Base-by-base conservation (phyloP, 2,888 invertebrate genomes). In the Chirona hameri region DNA sequence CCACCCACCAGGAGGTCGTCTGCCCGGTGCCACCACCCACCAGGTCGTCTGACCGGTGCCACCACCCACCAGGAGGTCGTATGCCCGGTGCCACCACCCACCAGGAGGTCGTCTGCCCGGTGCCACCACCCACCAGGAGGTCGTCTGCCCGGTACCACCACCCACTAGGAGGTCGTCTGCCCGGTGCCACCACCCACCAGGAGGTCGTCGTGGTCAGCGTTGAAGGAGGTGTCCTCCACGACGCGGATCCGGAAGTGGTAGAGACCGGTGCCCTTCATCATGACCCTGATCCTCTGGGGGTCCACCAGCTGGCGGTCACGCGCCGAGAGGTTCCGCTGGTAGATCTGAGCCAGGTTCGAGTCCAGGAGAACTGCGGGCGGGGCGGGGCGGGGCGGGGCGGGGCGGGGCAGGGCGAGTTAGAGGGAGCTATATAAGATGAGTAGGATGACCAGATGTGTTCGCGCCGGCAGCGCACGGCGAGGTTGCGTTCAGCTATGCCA, bases 221-320 rank as follows among this genome's bases (percentile, higher is more conserved):
- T 18, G 72, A 21, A 72, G 72, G 72, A 72, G 72, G 72, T 39
- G 72, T 72, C 39, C 31, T 39, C 31, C 29, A 18, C 72, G 39
- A 72, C 72, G 18, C 21, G 72, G 14, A 72, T 31, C 12, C 72
- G 72, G 72, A 72, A 72, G 31, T 72, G 72, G 72, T 72, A 72
- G 72, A 72, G 72, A 3, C 72, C 72, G 21, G 72, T 72, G 72
- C 72, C 72, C 7, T 29, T 72, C 31, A 72, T 31, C 31, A 72
- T 31, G 21, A 72, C 4, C 5, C 72, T 31, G 72, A 72, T 21
- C 31, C 72, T 14, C 72, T 72, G 72, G 5, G 72, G 72, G 72
- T 72, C 72, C 31, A 72, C 72, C 39, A 72, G 31, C 18, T 10
- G 72, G 39, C 72, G 72, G 72, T 72, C 72, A 18, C 7, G 21